phyloP scores from a whole-genome alignment of 1,140 invertebrate species.

The Macrosteles quadrilineatus region DNA sequence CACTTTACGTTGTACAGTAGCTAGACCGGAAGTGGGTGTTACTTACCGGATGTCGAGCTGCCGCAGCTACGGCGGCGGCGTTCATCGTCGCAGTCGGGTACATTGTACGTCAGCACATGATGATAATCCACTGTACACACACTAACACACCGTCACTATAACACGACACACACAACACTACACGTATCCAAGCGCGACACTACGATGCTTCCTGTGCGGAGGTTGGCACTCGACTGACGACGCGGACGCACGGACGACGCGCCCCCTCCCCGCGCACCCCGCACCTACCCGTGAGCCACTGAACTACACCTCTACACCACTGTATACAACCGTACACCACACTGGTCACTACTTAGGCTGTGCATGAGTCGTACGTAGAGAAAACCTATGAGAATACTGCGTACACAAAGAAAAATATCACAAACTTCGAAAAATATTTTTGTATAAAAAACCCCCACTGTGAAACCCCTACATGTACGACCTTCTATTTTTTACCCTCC shows the following conservation, averaged over 20 bases:
- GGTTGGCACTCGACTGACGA: slow-evolving; percentile 2
- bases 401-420: too few relatives aligned
- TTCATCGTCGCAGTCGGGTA: slow-evolving; percentile 45
- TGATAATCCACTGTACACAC: slow-evolving; percentile 21
- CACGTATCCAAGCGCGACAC: slow-evolving; percentile 22
- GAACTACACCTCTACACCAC: too few relatives aligned
- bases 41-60: slow-evolving; percentile 44
- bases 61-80: slow-evolving; percentile 45
- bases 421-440: too few relatives aligned
- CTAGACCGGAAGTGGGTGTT: not conserved
- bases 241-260: not conserved
- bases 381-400: too few relatives aligned
- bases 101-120: slow-evolving; percentile 41
- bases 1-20: too few relatives aligned
- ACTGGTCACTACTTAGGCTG: too few relatives aligned
- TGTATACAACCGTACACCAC: too few relatives aligned
- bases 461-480: too few relatives aligned
- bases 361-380: too few relatives aligned
- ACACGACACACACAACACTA: slow-evolving; percentile 21
- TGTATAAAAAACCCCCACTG: too few relatives aligned
- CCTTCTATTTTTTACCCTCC: too few relatives aligned
- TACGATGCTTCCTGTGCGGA: slow-evolving; percentile 6
- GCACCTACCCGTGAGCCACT: too few relatives aligned
- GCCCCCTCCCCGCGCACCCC: slow-evolving; percentile 29
- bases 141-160: slow-evolving; percentile 20